phyloP scores from a whole-genome alignment of 2,113 vertebrate species.

The Lepisosteus osseus region DNA sequence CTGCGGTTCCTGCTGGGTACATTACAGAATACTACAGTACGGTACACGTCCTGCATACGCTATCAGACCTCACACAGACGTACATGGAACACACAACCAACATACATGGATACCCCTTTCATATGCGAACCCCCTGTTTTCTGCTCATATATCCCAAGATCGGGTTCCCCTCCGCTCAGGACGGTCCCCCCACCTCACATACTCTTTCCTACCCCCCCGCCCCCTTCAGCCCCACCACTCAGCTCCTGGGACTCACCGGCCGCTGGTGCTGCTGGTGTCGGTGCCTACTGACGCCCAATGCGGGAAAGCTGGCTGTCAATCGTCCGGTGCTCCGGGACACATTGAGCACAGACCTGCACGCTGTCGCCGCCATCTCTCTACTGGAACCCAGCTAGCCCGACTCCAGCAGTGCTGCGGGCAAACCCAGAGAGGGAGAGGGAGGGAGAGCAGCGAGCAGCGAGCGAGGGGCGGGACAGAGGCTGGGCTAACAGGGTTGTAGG shows the following conservation, averaged over 20 bases:
- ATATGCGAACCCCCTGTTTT: too few relatives aligned
- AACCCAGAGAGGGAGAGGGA: slow-evolving; percentile 53
- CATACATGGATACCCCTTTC: too few relatives aligned
- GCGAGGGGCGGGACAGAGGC: slow-evolving; percentile 46
- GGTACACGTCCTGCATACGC: too few relatives aligned
- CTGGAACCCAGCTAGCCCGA: slow-evolving; percentile 52
- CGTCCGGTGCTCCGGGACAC: slow-evolving; percentile 71
- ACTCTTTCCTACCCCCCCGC: slow-evolving; percentile 14
- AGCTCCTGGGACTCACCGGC: slow-evolving; percentile 63
- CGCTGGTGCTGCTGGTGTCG: slow-evolving; percentile 61
- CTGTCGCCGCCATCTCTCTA: slow-evolving; percentile 76
- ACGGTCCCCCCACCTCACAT: slow-evolving; percentile 12
- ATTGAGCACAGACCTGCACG: slow-evolving; percentile 69
- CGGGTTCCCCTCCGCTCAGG: slow-evolving; percentile 21
- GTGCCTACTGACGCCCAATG: slow-evolving; percentile 63
- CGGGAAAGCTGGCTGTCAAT: slow-evolving; percentile 60
- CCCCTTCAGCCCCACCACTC: slow-evolving; percentile 37
- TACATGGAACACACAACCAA: too few relatives aligned
- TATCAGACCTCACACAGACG: too few relatives aligned
- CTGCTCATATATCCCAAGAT: background rate
- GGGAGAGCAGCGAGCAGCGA: slow-evolving; percentile 39
- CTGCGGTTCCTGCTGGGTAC: too few relatives aligned
- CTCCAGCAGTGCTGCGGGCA: slow-evolving; percentile 68
- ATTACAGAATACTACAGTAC: too few relatives aligned
- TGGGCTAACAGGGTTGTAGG: slow-evolving; percentile 45